Percentiles rank a stretch among this genome's conserved stretches.
Evolutionary conservation across 2,888 invertebrate genomes (phyloP).

Genomic region (Limnephilus lunatus): DNA sequence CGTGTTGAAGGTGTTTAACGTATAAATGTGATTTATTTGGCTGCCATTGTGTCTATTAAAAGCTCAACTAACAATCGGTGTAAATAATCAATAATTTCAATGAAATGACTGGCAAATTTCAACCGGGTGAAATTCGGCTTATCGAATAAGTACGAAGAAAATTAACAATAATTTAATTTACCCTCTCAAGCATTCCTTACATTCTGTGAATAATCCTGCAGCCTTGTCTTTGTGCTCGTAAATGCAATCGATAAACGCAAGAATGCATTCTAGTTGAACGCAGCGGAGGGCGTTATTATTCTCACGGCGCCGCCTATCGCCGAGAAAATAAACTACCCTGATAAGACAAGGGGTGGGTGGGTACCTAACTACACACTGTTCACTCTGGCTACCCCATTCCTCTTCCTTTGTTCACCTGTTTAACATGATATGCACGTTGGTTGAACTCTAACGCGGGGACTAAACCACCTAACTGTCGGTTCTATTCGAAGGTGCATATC

Average conservation of each 20-base stretch:
- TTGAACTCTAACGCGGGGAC: constrained; percentile 12
- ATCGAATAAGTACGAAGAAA: too few species aligned
- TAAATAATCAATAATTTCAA: neutral
- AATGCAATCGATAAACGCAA: constrained; percentile 12
- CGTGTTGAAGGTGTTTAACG: neutral
- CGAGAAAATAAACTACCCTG: constrained; percentile 30
- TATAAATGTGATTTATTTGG: neutral
- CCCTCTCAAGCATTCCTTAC: too few species aligned
- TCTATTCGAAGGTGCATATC: neutral
- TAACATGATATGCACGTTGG: constrained; percentile 30
- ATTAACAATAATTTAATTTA: too few species aligned
- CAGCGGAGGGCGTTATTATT: neutral
- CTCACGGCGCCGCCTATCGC: neutral
- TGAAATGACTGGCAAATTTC: neutral
- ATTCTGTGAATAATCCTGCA: neutral
- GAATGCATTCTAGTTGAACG: constrained; percentile 2
- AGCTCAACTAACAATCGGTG: neutral
- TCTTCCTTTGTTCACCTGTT: constrained; percentile 10
- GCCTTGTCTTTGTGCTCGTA: neutral
- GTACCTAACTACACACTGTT: neutral
- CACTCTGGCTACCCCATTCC: neutral
- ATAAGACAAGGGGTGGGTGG: constrained; percentile 16
- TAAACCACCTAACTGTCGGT: constrained; percentile 8
- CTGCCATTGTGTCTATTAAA: neutral
- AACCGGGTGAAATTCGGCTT: neutral